phyloP scores from a whole-genome alignment of 2,888 invertebrate genomes.

The Aphodius sticticus region DNA sequence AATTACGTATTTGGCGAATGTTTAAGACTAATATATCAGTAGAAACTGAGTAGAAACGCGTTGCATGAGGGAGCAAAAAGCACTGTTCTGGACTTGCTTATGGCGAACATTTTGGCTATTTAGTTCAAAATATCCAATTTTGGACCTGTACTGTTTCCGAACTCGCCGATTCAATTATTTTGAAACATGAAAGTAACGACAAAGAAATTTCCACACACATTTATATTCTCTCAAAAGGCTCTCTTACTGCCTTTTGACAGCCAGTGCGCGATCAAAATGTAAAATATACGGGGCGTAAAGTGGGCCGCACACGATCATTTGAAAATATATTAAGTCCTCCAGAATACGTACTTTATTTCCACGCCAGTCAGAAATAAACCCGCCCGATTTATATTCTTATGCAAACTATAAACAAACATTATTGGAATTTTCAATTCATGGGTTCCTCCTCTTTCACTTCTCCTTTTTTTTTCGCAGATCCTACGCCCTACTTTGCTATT shows the following conservation, averaged over 20 bases:
- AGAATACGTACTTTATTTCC: not conserved
- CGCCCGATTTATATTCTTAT: conserved; percentile 34
- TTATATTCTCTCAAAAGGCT: not conserved
- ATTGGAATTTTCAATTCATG: conserved; percentile 32
- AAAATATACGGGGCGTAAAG: not conserved
- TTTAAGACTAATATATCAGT: too few relatives aligned
- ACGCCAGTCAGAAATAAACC: conserved; percentile 17
- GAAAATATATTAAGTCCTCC: not conserved
- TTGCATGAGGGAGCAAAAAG: too few relatives aligned
- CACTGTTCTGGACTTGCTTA: too few relatives aligned
- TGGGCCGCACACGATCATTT: not conserved
- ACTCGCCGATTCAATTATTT: too few relatives aligned
- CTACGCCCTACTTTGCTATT: not conserved
- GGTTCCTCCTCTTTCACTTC: not conserved
- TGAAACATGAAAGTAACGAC: not conserved
- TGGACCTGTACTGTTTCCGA: too few relatives aligned
- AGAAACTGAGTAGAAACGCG: too few relatives aligned
- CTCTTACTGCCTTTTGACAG: not conserved
- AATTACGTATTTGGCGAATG: too few relatives aligned
- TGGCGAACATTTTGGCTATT: too few relatives aligned
- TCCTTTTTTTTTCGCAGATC: not conserved
- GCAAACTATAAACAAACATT: conserved; percentile 35
- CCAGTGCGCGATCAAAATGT: not conserved
- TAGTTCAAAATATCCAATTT: too few relatives aligned
- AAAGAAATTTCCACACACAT: not conserved